Percentiles rank a stretch among this genome's conserved stretches.
Conservation (phyloP, 1,140 invertebrate species). For the Mesaphorura yosii region DNA sequence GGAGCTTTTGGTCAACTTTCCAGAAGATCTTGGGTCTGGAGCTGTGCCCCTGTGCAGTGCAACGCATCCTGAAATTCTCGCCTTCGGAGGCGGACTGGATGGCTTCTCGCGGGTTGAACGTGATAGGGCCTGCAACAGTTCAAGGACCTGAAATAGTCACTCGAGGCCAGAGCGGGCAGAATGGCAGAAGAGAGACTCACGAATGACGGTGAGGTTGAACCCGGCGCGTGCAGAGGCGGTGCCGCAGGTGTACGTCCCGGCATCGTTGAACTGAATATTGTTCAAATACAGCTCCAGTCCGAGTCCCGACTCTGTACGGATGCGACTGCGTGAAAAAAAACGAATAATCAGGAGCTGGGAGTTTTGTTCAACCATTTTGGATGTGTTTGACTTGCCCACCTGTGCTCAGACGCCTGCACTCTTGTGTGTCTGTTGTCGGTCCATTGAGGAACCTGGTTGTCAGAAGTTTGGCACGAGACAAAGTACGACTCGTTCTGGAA, state of each 20-base stretch:
- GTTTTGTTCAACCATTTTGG: neutral
- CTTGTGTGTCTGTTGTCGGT: conserved; percentile 13
- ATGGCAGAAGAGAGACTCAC: conserved; percentile 17
- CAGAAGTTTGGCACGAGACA: conserved; percentile 22
- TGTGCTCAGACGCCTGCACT: conserved; percentile 16
- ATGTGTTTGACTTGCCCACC: conserved; percentile 12
- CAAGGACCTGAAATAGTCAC: neutral
- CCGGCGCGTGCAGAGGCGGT: conserved; percentile 5
- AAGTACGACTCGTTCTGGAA: conserved; percentile 30
- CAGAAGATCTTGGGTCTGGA: conserved; percentile 21
- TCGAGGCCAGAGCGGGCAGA: no score
- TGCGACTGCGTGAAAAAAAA: conserved; percentile 20
- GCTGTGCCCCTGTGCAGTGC: conserved; percentile 20
- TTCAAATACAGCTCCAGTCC: conserved; percentile 28
- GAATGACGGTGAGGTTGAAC: conserved; percentile 30
- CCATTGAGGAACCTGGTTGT: conserved; percentile 19
- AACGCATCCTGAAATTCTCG: conserved; percentile 17
- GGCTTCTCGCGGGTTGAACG: conserved; percentile 23
- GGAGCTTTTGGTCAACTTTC: conserved; percentile 25
- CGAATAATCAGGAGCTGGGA: conserved; percentile 1
- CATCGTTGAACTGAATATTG: conserved; percentile 27
- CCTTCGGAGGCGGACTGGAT: conserved; percentile 28
- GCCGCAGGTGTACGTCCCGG: conserved; percentile 23
- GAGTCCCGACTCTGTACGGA: conserved; percentile 17
- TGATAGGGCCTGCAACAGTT: conserved; percentile 24